phyloP scores from a whole-genome alignment of 2,888 invertebrate genomes.

The Ichneumoninae sp. region DNA sequence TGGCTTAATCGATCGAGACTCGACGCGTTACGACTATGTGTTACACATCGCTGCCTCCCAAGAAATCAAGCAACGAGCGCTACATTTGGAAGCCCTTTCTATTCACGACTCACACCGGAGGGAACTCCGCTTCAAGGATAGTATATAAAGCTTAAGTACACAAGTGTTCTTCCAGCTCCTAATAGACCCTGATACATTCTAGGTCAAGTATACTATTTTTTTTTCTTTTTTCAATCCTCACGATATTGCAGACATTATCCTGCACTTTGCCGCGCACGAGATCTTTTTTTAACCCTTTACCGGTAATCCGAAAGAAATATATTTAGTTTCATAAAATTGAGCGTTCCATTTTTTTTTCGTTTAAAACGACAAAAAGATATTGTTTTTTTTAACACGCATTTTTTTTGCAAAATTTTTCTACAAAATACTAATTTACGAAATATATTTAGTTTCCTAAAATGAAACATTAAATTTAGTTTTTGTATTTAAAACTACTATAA shows the following conservation, averaged over 20 bases:
- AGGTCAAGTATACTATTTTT: slow-evolving; percentile 52
- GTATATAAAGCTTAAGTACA: slow-evolving; percentile 36
- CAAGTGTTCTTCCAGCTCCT: slow-evolving; percentile 37
- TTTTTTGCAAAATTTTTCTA: too few relatives aligned
- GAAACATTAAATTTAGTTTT: too few relatives aligned
- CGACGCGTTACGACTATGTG: slow-evolving; percentile 1
- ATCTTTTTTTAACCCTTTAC: background rate
- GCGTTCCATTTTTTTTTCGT: background rate
- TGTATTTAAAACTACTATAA: too few relatives aligned
- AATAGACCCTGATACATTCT: slow-evolving; percentile 37
- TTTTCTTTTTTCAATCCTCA: background rate
- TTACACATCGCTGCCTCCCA: slow-evolving; percentile 1
- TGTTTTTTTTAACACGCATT: too few relatives aligned
- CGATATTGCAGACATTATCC: background rate
- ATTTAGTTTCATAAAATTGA: background rate
- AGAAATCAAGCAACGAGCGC: slow-evolving; percentile 36
- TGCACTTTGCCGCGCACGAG: background rate
- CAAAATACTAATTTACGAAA: too few relatives aligned
- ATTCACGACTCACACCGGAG: slow-evolving; percentile 28
- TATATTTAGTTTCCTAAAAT: too few relatives aligned
- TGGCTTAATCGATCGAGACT: slow-evolving; percentile 34
- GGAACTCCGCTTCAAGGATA: slow-evolving; percentile 49
- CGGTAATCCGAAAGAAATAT: background rate
- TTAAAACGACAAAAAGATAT: background rate
- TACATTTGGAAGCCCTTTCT: slow-evolving; percentile 45